Evolutionary conservation across 2,888 invertebrate species (phyloP), one percentile per base, ranked within the genome.

Genomic region (Agrypnus murinus): DNA sequence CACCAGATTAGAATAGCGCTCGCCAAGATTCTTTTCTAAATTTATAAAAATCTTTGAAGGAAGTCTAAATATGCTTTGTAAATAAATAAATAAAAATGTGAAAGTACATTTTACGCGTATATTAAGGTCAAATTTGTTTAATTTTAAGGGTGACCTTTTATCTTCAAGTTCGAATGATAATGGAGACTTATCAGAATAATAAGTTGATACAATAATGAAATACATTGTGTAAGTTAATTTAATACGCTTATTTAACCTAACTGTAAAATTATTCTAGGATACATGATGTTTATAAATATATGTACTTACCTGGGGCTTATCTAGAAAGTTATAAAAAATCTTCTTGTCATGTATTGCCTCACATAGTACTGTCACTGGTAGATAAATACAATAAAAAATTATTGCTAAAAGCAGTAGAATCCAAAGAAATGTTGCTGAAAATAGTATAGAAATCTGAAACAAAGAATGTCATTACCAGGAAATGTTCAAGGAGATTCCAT

Each of bases 301-400:
- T 7, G 43, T 46, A 73, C 75, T 75, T 69, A 76, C 77, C 17
- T 66, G 34, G 17, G 67, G 43, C 46, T 75, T 75, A 72, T 78
- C 77, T 9, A 75, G 31, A 45, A 73, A 76, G 31, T 74, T 45
- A 15, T 66, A 69, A 50, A 73, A 73, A 36, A 77, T 53, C 19
- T 58, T 63, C 7, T 71, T 74, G n/a, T 69, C 65, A 12, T 68
- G 64, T 6, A 74, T 32, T 14, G 72, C 55, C 34, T 71, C 70
- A 57, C 78, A 78, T 7, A 73, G 19, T 10, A 77, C 65, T 8
- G 75, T 67, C 55, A 71, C 12, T 8, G 74, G 69, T 45, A 76
- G 72, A 60, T 74, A 69, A 12, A 69, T 8, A n/a, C 66, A 34
- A 36, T 74, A 76, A 66, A 75, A 71, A 6, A 71, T 15, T n/a